These are phyloP conservation scores for Echeneis naucrates DNA, from an alignment of 2,797 vertebrate species.

Conservation along the genomic window DNA sequence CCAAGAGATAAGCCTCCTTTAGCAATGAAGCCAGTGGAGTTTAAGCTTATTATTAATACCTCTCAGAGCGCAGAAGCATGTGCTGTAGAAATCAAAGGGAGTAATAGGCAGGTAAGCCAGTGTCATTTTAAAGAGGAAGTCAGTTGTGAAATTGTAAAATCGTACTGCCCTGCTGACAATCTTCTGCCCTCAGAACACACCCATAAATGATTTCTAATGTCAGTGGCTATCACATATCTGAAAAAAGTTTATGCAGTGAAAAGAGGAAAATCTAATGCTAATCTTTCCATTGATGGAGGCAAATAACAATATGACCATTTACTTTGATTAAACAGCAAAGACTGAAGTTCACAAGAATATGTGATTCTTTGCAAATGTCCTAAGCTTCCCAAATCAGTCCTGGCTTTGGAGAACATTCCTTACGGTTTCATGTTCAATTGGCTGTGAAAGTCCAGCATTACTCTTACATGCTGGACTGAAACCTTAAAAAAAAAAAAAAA, in stretches of 20 bases:
- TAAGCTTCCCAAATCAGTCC: slow-evolving; percentile 68
- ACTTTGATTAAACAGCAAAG: slow-evolving; percentile 77
- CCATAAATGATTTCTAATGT: slow-evolving; percentile 81
- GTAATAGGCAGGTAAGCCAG: slow-evolving; percentile 84
- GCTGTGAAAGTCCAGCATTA: slow-evolving; percentile 73
- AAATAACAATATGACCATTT: slow-evolving; percentile 75
- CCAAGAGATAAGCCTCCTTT: slow-evolving; percentile 85
- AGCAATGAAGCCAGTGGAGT: slow-evolving; percentile 81
- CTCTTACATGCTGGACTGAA: slow-evolving; percentile 62
- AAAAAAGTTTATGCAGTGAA: slow-evolving; percentile 71
- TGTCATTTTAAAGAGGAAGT: slow-evolving; percentile 87
- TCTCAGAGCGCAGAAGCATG: slow-evolving; percentile 84
- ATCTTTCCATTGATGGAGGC: slow-evolving; percentile 72
- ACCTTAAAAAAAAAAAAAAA: slow-evolving; percentile 57
- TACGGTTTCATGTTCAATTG: slow-evolving; percentile 78
- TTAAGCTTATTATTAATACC: slow-evolving; percentile 88
- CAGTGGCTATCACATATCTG: slow-evolving; percentile 77
- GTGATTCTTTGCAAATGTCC: slow-evolving; percentile 69
- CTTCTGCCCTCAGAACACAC: slow-evolving; percentile 77
- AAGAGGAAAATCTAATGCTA: slow-evolving; percentile 72
- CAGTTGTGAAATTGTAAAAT: slow-evolving; percentile 88
- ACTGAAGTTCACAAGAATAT: slow-evolving; percentile 77
- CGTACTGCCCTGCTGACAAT: slow-evolving; percentile 79
- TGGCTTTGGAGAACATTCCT: slow-evolving; percentile 76
- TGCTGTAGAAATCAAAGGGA: slow-evolving; percentile 85